Percentiles rank a stretch among this genome's conserved stretches.
These are phyloP conservation scores for Entomobrya proxima DNA, from an alignment of 2,888 invertebrate species.

Conservation along the genomic window DNA sequence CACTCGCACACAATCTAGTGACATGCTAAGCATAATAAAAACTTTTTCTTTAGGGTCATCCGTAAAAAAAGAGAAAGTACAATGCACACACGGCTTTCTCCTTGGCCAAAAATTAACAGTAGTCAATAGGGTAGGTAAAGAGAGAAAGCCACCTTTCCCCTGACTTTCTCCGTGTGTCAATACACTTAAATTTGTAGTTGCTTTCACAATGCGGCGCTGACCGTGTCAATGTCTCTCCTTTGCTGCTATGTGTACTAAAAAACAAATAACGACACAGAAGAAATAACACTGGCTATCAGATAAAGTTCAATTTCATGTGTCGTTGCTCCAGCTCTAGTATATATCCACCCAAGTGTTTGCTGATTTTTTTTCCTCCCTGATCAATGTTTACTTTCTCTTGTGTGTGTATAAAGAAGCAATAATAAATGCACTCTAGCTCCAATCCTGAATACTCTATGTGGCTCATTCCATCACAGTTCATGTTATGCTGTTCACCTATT, in stretches of 20 bases:
- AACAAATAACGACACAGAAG: neutral
- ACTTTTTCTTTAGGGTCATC: neutral
- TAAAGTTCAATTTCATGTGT: conserved; percentile 54
- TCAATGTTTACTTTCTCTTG: neutral
- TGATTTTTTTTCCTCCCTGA: neutral
- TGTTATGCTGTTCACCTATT: too few species aligned
- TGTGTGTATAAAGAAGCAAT: neutral
- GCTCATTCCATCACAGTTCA: too few species aligned
- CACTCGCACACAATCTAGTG: neutral
- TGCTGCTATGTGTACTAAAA: neutral
- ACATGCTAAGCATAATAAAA: conserved; percentile 49
- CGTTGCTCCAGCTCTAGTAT: conserved; percentile 10
- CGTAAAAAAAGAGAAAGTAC: neutral
- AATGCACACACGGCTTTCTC: neutral
- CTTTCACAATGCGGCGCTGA: neutral
- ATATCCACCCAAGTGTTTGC: neutral
- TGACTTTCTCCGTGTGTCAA: too few species aligned
- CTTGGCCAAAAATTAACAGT: too few species aligned
- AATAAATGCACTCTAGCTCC: neutral
- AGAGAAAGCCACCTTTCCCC: too few species aligned
- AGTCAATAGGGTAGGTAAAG: neutral
- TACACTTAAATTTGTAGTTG: neutral
- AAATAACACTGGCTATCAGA: conserved; percentile 28
- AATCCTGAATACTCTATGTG: neutral
- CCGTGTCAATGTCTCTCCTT: conserved; percentile 39